phyloP scores from a whole-genome alignment of 2,113 vertebrate genomes.

The Thamnophis sirtalis region DNA sequence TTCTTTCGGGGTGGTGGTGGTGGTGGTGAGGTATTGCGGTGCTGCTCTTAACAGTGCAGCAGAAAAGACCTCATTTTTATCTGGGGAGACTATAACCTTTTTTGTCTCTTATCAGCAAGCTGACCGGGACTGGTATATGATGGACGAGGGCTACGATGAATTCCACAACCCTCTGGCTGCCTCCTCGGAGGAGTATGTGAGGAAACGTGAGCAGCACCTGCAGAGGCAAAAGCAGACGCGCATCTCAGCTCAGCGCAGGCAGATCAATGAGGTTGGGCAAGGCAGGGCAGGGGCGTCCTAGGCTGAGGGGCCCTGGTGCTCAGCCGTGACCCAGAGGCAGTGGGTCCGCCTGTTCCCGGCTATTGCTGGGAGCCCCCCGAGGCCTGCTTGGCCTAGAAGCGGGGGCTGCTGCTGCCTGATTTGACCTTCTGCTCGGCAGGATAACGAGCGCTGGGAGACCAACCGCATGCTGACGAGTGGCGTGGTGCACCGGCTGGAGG shows the following conservation, averaged over 20 bases:
- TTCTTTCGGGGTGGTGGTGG: background rate
- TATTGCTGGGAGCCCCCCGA: background rate
- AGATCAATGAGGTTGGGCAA: slow-evolving; percentile 89
- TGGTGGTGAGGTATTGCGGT: no score
- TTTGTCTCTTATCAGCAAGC: slow-evolving; percentile 79
- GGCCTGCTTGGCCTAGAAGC: background rate
- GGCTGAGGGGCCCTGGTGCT: background rate
- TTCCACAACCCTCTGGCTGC: slow-evolving; percentile 93
- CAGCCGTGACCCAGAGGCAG: background rate
- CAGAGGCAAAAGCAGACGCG: slow-evolving; percentile 97
- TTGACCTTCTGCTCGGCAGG: slow-evolving; percentile 64
- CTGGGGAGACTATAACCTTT: background rate
- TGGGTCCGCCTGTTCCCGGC: background rate
- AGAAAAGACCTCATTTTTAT: background rate
- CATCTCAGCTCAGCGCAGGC: slow-evolving; percentile 92
- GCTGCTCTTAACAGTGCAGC: background rate
- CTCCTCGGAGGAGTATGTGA: slow-evolving; percentile 90
- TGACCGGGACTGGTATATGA: slow-evolving; percentile 99
- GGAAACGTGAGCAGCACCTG: slow-evolving; percentile 92
- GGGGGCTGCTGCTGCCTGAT: background rate
- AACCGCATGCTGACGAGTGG: slow-evolving; percentile 99
- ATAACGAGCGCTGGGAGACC: slow-evolving; percentile 97
- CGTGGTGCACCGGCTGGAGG: slow-evolving; percentile 94
- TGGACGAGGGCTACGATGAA: slow-evolving; percentile 96
- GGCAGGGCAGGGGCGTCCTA: background rate